These are phyloP conservation scores for Megamerina dolium DNA, from an alignment of 2,888 invertebrate genomes.

Conservation along the genomic window DNA sequence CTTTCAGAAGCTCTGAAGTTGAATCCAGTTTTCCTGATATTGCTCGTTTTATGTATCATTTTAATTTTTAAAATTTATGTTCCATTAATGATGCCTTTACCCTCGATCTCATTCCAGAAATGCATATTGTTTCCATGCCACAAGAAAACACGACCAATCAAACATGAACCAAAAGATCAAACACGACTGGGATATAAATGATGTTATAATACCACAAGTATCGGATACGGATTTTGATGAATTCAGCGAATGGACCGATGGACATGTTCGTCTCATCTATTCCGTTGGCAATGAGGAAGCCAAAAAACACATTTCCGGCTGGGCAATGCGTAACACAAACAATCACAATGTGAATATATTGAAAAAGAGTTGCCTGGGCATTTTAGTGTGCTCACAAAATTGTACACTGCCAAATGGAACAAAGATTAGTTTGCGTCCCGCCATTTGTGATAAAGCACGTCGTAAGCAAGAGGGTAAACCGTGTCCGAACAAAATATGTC, in stretches of 20 bases:
- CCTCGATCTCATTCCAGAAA: slow-evolving; percentile 26
- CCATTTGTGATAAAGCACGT: slow-evolving; percentile 94
- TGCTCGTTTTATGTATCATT: too few species aligned
- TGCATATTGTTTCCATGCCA: slow-evolving; percentile 37
- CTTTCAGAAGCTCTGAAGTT: too few species aligned
- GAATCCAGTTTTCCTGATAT: too few species aligned
- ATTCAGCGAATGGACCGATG: slow-evolving; percentile 93
- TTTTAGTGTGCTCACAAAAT: slow-evolving; percentile 79
- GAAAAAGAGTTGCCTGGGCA: slow-evolving; percentile 87
- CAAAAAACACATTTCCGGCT: slow-evolving; percentile 85
- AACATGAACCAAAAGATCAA: slow-evolving; percentile 30
- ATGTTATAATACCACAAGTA: slow-evolving; percentile 81
- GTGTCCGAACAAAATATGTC: slow-evolving; percentile 50
- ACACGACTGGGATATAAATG: slow-evolving; percentile 92
- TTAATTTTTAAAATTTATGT: too few species aligned
- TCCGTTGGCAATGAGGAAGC: slow-evolving; percentile 82
- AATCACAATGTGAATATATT: slow-evolving; percentile 93
- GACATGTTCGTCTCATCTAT: slow-evolving; percentile 85
- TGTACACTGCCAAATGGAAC: slow-evolving; percentile 78
- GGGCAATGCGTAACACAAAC: slow-evolving; percentile 99
- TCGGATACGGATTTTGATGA: slow-evolving; percentile 80
- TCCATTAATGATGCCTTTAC: neutral
- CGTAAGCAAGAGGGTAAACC: slow-evolving; percentile 81
- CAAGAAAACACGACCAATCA: slow-evolving; percentile 22
- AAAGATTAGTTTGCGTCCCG: slow-evolving; percentile 82